Evolutionary conservation across 1,140 invertebrate species (phyloP), one percentile per base, ranked within the genome.

Genomic region (Drosophila pseudoobscura): DNA sequence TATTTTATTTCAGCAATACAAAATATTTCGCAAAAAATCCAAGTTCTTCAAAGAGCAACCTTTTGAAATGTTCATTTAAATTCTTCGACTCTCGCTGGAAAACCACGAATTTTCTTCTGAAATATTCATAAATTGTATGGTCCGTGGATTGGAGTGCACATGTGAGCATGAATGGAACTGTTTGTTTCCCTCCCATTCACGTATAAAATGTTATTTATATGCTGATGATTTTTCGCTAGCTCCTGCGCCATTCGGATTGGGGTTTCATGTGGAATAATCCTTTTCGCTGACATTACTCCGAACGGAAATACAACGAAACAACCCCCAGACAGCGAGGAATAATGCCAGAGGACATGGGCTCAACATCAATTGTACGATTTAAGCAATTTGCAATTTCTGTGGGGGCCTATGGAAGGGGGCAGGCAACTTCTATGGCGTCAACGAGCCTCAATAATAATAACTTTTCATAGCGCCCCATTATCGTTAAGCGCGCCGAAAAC

Each of bases 391-490:
- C 83, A 62, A 58, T 72, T 80, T 64, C 35, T 47, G 50, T 51
- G 17, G 9, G n/a, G 15, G 39, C 15, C 13, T 9, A 43, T 47
- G 20, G 22, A 44, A 24, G 20, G 64, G 20, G 17, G 31, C 24
- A n/a, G 62, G 49, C 41, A 49, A 58, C 57, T 60, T 47, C 31
- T 47, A 45, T 22, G 47, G 8, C 60, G 50, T 43, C 53, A 73
- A 85, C 35, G 77, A 65, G 60, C 35, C 31, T 11, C 78, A 69
- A 87, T 85, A 78, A 87, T 78, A 78, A 87, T 80, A 87, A 87
- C 58, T 78, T 85, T 87, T 82, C 80, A 85, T 85, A 61, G 82
- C 73, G 6, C 54, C 1, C 4, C 72, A 55, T 79, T 69, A 63
- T 56, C 63, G 63, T 80, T 82, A 80, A 75, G 62, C 69, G 74